Conservation (phyloP, 2,888 invertebrate species). For the Thelaira solivaga region DNA sequence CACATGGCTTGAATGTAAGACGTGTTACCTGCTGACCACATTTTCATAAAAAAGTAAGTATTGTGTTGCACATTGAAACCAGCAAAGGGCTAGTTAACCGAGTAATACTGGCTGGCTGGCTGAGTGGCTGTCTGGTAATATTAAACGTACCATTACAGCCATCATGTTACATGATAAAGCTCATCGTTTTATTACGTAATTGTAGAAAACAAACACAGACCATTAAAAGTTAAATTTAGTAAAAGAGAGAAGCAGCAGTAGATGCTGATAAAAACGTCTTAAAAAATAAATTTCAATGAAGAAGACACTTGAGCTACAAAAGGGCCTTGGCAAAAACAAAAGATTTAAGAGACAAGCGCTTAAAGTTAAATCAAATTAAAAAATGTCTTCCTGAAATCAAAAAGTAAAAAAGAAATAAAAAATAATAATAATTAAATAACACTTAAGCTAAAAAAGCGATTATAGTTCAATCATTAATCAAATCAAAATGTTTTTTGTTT, state of each 20-base stretch:
- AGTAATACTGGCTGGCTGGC: too few relatives aligned
- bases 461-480: too few relatives aligned
- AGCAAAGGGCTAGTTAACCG: slow-evolving; percentile 37
- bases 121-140: too few relatives aligned
- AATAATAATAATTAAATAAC: too few relatives aligned
- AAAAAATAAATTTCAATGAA: slow-evolving; percentile 6
- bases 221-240: too few relatives aligned
- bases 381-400: too few relatives aligned
- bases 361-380: too few relatives aligned
- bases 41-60: slow-evolving; percentile 18
- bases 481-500: too few relatives aligned
- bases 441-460: too few relatives aligned
- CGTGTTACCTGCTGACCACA: slow-evolving; percentile 20
- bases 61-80: slow-evolving; percentile 2
- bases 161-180: slow-evolving; percentile 28
- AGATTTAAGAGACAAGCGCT: slow-evolving; percentile 25
- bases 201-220: slow-evolving; percentile 9
- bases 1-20: background rate
- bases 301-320: background rate
- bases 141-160: too few relatives aligned
- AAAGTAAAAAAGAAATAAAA: too few relatives aligned
- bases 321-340: slow-evolving; percentile 21
- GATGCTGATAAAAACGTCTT: background rate
- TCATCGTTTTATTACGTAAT: slow-evolving; percentile 41
- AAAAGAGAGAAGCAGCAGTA: background rate